A percentile compares a stretch with the other conserved stretches of the same genome.
These are phyloP conservation scores for Cyphomyrmex costatus DNA, from an alignment of 1,140 invertebrate genomes.

Conservation along the genomic window DNA sequence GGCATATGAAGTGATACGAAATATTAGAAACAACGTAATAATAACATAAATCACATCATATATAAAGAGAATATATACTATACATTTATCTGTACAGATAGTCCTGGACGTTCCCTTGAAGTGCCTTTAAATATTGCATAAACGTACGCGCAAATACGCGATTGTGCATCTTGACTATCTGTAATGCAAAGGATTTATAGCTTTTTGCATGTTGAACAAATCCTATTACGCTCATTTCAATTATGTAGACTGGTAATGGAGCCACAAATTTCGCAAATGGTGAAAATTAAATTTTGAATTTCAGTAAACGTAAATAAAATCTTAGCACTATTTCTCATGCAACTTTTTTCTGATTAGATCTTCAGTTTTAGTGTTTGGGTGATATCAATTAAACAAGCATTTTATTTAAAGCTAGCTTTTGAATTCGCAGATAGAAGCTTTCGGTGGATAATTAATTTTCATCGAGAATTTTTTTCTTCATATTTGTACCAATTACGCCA, in stretches of 20 bases:
- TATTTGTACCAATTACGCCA: not conserved
- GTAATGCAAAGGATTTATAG: conserved; percentile 6
- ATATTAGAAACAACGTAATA: conserved; percentile 18
- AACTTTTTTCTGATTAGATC: not conserved
- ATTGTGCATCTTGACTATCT: conserved; percentile 12
- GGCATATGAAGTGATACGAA: conserved; percentile 7
- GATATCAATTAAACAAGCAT: not conserved
- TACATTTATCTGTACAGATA: conserved; percentile 28
- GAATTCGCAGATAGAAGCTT: not conserved
- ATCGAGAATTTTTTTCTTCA: not conserved
- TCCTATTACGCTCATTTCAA: not conserved
- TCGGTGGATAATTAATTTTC: conserved; percentile 1
- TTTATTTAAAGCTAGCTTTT: not conserved
- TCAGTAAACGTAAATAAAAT: not conserved
- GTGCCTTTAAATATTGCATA: not conserved
- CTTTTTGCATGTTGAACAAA: conserved; percentile 6
- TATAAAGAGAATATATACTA: conserved; percentile 35
- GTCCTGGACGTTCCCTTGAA: not conserved
- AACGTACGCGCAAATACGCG: conserved; percentile 5
- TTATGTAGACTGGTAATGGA: conserved; percentile 13
- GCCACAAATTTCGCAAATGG: not conserved
- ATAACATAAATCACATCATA: conserved; percentile 44
- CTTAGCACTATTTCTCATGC: not conserved
- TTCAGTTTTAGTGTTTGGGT: not conserved
- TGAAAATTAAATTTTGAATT: not conserved